These are phyloP conservation scores for Herpailurus yagouaroundi DNA, from an alignment of 2,113 vertebrate species.

Conservation along the genomic window DNA sequence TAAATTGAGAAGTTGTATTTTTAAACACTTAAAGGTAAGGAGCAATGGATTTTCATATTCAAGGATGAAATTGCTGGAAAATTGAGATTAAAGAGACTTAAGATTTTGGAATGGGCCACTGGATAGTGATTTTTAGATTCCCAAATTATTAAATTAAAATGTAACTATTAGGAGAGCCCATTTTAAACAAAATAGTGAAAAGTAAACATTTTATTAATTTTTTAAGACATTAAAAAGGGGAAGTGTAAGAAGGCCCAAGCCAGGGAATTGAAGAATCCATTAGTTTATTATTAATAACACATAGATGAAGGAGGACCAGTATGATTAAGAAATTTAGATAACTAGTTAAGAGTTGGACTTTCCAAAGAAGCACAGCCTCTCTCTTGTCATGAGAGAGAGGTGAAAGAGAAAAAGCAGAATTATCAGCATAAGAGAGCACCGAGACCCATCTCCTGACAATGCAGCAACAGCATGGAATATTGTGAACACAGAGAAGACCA, in stretches of 20 bases:
- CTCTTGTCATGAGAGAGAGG: neutral
- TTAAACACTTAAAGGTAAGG: neutral
- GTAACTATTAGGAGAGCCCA: neutral
- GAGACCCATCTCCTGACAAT: neutral
- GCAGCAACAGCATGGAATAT: neutral
- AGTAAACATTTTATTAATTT: neutral
- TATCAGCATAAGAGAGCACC: neutral
- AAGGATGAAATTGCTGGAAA: neutral
- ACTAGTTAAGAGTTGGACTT: neutral
- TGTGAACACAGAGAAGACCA: neutral
- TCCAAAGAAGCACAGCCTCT: neutral
- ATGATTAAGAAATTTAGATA: neutral
- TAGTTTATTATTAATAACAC: neutral
- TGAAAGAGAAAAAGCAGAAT: neutral
- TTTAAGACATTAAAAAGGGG: neutral
- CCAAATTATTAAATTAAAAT: neutral
- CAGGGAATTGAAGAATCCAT: neutral
- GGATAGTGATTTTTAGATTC: neutral
- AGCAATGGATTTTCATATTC: constrained; percentile 7
- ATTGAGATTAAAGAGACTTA: neutral
- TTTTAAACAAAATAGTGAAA: neutral
- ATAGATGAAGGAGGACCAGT: neutral
- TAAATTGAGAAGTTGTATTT: constrained; percentile 17
- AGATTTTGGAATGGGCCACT: neutral
- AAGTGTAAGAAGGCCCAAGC: neutral